A percentile compares a stretch with the other conserved stretches of the same genome.
These are phyloP conservation scores for Napeogenes sylphis DNA, from an alignment of 2,888 invertebrate genomes.

Conservation along the genomic window DNA sequence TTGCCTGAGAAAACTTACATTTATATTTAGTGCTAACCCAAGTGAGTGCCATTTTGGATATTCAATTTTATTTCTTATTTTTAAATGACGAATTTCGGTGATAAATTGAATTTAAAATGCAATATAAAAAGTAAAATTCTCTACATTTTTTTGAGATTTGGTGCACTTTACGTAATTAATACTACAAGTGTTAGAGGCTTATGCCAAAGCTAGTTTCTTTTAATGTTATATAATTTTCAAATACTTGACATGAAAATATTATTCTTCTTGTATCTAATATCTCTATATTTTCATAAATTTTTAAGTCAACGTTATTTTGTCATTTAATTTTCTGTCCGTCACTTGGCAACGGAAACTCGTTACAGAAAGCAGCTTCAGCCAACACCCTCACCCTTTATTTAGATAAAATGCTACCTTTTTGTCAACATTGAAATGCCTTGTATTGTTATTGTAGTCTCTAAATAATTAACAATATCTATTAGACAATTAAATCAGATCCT, in stretches of 20 bases:
- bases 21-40: neutral
- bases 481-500: neutral
- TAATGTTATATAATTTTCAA: too few relatives aligned
- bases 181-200: too few relatives aligned
- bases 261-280: neutral
- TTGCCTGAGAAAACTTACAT: conserved; percentile 9
- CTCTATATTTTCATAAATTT: conserved; percentile 9
- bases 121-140: neutral
- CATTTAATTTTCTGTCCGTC: conserved; percentile 17
- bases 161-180: too few relatives aligned
- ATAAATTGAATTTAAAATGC: neutral
- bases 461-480: neutral
- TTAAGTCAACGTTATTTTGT: conserved; percentile 14
- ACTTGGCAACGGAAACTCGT: conserved; percentile 24
- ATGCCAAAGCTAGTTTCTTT: too few relatives aligned
- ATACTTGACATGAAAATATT: too few relatives aligned
- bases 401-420: conserved; percentile 11
- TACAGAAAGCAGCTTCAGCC: conserved; percentile 17
- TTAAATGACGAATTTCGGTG: neutral
- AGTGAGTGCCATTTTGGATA: neutral
- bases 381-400: conserved; percentile 13
- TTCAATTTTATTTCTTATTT: neutral
- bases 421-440: conserved; percentile 9
- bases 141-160: too few relatives aligned
- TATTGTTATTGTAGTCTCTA: neutral